phyloP scores from a whole-genome alignment of 2,797 vertebrate genomes.

The Ficedula albicollis region DNA sequence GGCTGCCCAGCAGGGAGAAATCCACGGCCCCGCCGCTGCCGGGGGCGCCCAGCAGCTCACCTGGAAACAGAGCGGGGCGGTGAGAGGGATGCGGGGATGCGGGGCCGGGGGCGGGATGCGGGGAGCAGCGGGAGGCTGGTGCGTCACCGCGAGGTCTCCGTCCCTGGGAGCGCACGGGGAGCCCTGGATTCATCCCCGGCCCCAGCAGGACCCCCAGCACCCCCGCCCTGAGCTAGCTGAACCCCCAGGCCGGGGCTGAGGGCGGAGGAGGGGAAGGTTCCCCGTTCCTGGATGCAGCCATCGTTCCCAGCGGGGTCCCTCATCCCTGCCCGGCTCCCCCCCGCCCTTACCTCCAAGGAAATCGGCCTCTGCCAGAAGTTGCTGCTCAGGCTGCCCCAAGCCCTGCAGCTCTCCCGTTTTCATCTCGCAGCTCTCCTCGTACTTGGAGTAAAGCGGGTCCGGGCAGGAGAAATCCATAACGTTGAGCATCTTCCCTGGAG shows the following conservation, averaged over 20 bases:
- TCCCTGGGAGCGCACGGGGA: background rate
- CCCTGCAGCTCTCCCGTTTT: slow-evolving; percentile 77
- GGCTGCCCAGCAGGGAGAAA: slow-evolving; percentile 67
- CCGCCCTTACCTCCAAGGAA: slow-evolving; percentile 85
- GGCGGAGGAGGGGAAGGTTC: background rate
- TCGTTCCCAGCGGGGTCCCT: background rate
- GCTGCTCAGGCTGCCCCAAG: slow-evolving; percentile 79
- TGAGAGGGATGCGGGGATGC: background rate
- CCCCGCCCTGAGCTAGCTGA: background rate
- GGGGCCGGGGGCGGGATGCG: background rate
- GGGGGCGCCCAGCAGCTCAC: slow-evolving; percentile 73
- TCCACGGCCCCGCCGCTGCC: slow-evolving; percentile 66
- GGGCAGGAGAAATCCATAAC: slow-evolving; percentile 92
- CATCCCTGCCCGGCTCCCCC: background rate
- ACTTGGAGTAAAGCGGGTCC: slow-evolving; percentile 87
- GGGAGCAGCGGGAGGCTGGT: background rate
- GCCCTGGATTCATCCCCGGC: background rate
- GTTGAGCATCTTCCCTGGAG: slow-evolving; percentile 84
- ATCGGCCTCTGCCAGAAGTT: slow-evolving; percentile 82
- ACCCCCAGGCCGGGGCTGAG: background rate
- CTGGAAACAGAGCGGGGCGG: slow-evolving; percentile 22
- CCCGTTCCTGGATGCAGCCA: background rate
- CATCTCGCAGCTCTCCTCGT: slow-evolving; percentile 85
- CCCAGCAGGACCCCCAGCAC: background rate
- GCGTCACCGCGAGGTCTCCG: slow-evolving; percentile 7